Base-by-base conservation (phyloP, 2,113 vertebrate species). In the Tupaia chinensis region DNA sequence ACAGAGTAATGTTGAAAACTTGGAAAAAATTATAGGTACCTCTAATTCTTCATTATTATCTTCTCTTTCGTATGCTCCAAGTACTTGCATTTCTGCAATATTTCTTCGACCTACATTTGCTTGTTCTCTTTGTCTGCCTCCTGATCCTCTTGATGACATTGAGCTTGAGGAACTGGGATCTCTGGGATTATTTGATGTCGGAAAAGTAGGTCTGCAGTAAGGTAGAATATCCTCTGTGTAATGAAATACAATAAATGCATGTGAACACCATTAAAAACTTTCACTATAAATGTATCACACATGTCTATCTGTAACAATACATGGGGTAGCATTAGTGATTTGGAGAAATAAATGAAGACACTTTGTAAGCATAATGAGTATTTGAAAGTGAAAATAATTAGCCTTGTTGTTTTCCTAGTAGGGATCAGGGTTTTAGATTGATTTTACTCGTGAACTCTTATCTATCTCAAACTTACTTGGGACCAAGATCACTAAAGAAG, bases 141-240 rank as follows among this genome's bases (percentile, higher is more conserved):
- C 99, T 27, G 99, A 99, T 27, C 99, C 99, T 98, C 99, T 98
- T 72, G 99, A 99, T 25, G 99, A 99, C 99, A 99, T 99, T 66
- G 99, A 99, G 97, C 99, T 99, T 96, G 99, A 99, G 95, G 99
- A 99, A 98, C 99, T 99, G 61, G 99, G 99, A 98, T 99, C 99
- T 98, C 99, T 98, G 54, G 99, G 99, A 97, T 99, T 99, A 98
- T 99, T 99, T 95, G 99, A 99, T 54, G 98, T 99, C 80, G 99
- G 99, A 98, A 99, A 99, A 19, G 99, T 99, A 96, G 99, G 99
- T 98, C 99, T 99, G 98, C 99, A 99, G 78, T 99, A 99, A 60
- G 99, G 99, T 96, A 99, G 98, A 98, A 99, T 99, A 98, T 99
- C 99, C 98, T 99, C 99, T 98, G 99, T 97, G 91, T 96, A 98